phyloP scores from a whole-genome alignment of 2,113 vertebrate species.

The Romanogobio albipinnatus region DNA sequence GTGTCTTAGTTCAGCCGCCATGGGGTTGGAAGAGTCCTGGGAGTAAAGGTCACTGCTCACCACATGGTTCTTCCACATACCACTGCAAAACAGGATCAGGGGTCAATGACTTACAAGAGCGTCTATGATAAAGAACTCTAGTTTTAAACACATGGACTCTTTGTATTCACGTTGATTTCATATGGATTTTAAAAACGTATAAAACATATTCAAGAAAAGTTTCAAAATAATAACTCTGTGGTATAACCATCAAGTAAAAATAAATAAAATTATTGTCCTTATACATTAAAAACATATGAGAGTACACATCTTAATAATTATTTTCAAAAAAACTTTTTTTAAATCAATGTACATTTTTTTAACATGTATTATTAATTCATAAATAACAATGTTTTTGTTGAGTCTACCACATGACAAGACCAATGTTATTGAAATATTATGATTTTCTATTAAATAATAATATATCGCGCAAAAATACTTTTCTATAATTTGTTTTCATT shows the following conservation, averaged over 20 bases:
- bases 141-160: neutral
- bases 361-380: too few species aligned
- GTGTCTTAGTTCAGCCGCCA: slow-evolving; percentile 60
- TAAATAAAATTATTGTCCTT: neutral
- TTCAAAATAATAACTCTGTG: neutral
- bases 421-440: neutral
- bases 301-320: too few species aligned
- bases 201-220: neutral
- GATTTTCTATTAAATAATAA: too few species aligned
- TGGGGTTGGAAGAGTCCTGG: slow-evolving; percentile 66
- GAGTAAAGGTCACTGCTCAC: slow-evolving; percentile 72
- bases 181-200: neutral
- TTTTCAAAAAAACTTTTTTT: too few species aligned
- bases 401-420: too few species aligned
- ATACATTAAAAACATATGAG: neutral
- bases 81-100: slow-evolving; percentile 54
- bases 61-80: slow-evolving; percentile 78
- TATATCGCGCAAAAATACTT: too few species aligned
- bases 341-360: too few species aligned
- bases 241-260: neutral
- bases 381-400: too few species aligned
- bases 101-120: slow-evolving; percentile 6
- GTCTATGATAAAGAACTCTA: neutral
- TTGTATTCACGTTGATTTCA: neutral
- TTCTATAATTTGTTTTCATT: too few species aligned